Base-by-base conservation (phyloP, 1,140 invertebrate species). In the Nasonia longicornis region DNA sequence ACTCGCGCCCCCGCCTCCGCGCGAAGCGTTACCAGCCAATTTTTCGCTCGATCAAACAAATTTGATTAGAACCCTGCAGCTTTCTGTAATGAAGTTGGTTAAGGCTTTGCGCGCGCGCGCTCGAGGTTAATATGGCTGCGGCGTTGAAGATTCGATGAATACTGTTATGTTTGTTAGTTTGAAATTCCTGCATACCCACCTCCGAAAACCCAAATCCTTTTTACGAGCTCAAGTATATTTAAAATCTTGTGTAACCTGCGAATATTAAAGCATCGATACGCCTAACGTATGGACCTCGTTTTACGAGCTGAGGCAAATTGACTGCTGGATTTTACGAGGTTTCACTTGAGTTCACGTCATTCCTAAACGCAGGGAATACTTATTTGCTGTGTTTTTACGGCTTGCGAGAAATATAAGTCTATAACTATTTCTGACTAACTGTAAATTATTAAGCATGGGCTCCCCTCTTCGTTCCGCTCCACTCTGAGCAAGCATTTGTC, bases 321-420 rank as follows among this genome's bases (percentile, higher is more conserved):
- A 80, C 78, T 74, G 58, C 58, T 31, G 35, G 38, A 80, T 74
- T 80, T 80, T 80, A 73, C 58, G 78, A 74, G 70, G 71, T 67
- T 80, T 73, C 78, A 80, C 70, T 73, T 76, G 64, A 80, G 80
- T 80, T 79, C 52, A 71, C 67, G 80, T 80, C 81, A 84, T 75
- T 83, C 38, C 69, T 79, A 79, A 79, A 79, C 52, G 52, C 38
- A 79, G 77, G 16, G 31, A 63, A 35, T 72, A 79, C 77, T 79
- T 79, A 79, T 79, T 79, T 79, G 42, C 48, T 63, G 71, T 79
- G 64, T 64, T 79, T 79, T 79, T 79, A 79, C 52, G 52, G 69
- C 48, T 79, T 79, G 20, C 12, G 16, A 72, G 77, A 79, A 79
- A 52, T 79, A 58, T n/a, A 52, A 72, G 20, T 72, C 48, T 63